A percentile compares a stretch with the other conserved stretches of the same genome.
Conservation (phyloP, 2,797 vertebrate genomes). For the Okamejei kenojei region DNA sequence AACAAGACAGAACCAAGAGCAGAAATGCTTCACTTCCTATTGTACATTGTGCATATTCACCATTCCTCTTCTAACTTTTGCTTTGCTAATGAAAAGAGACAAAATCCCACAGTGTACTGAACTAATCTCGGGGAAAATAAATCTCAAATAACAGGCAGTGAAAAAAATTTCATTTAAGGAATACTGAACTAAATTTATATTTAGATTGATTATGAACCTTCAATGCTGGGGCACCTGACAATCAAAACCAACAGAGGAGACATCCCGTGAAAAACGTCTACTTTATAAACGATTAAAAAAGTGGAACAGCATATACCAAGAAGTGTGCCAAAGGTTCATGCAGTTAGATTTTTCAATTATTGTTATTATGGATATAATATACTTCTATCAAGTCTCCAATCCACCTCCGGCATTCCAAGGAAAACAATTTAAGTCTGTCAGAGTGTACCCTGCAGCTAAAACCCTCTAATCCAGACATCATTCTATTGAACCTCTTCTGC, state of each 20-base stretch:
- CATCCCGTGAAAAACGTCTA: not conserved
- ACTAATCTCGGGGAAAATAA: not conserved
- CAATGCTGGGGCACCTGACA: not conserved
- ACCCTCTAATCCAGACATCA: no score
- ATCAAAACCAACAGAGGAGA: not conserved
- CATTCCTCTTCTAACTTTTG: not conserved
- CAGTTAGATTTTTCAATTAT: no score
- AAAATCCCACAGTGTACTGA: not conserved
- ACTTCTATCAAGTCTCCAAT: no score
- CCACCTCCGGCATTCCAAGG: no score
- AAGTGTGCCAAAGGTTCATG: no score
- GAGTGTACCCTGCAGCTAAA: no score
- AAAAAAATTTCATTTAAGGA: not conserved
- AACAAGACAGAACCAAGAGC: slow-evolving; percentile 5
- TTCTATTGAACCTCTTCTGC: no score
- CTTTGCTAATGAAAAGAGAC: not conserved
- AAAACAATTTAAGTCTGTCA: no score
- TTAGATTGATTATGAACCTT: not conserved
- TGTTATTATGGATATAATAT: no score
- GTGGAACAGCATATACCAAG: no score
- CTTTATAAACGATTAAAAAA: not conserved
- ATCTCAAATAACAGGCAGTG: not conserved
- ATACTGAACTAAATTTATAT: not conserved
- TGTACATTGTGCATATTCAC: not conserved
- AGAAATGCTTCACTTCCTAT: slow-evolving; percentile 6